Percentiles rank a stretch among this genome's conserved stretches.
Evolutionary conservation across 1,140 invertebrate genomes (phyloP).

Genomic region (Bombus cullumanus): DNA sequence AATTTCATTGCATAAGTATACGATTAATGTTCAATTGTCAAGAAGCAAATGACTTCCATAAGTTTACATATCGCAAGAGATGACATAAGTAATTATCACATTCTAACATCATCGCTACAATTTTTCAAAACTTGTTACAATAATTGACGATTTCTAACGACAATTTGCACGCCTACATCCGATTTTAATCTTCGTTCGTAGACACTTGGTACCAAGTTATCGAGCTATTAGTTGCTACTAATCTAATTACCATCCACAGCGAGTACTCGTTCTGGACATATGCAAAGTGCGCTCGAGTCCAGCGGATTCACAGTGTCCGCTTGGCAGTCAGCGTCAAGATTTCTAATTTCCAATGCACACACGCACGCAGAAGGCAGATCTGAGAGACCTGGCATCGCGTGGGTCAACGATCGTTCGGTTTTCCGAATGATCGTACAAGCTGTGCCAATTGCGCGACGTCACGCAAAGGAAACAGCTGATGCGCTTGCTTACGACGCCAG

Average conservation of each 20-base stretch:
- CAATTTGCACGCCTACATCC: neutral
- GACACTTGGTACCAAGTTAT: too few species aligned
- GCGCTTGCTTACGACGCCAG: slow-evolving; percentile 20
- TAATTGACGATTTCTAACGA: neutral
- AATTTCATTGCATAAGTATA: neutral
- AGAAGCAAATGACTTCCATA: neutral
- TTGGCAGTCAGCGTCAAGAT: slow-evolving; percentile 3
- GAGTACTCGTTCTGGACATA: neutral
- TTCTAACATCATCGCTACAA: neutral
- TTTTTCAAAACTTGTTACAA: neutral
- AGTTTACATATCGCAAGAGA: neutral
- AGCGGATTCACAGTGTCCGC: neutral
- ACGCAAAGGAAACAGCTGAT: slow-evolving; percentile 57
- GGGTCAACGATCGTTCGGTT: slow-evolving; percentile 36
- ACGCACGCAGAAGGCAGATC: neutral
- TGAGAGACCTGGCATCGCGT: neutral
- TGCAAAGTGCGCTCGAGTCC: slow-evolving; percentile 26
- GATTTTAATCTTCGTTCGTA: neutral
- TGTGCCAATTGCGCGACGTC: slow-evolving; percentile 46
- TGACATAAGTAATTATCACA: neutral
- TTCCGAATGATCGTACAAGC: slow-evolving; percentile 32
- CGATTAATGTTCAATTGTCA: neutral
- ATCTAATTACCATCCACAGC: neutral
- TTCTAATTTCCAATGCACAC: slow-evolving; percentile 39
- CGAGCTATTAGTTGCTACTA: neutral